Evolutionary conservation across 2,888 invertebrate species (phyloP).

Genomic region (Dicycla oo): DNA sequence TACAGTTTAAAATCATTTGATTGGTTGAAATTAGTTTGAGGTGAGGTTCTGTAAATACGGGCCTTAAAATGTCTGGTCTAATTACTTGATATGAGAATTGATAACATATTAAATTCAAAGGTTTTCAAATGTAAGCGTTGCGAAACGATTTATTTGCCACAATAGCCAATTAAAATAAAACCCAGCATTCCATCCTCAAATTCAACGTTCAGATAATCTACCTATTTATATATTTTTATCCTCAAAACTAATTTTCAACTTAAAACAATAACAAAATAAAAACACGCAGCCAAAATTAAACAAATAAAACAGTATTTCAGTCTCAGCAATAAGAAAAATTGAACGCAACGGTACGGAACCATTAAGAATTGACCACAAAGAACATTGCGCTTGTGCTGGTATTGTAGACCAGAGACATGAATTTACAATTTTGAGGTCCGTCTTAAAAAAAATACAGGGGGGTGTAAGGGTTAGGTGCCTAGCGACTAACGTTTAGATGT

Average conservation of each 20-base stretch:
- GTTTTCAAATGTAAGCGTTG: too few species aligned
- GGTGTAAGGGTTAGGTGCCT: neutral
- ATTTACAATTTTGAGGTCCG: slow-evolving; percentile 61
- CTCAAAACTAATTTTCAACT: neutral
- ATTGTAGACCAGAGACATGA: slow-evolving; percentile 58
- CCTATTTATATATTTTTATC: neutral
- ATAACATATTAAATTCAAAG: neutral
- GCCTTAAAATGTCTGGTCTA: too few species aligned
- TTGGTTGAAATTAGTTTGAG: too few species aligned
- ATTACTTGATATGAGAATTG: neutral
- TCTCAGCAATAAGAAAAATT: slow-evolving; percentile 50
- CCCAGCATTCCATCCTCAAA: neutral
- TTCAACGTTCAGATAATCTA: neutral
- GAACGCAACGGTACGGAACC: slow-evolving; percentile 41
- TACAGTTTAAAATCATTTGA: too few species aligned
- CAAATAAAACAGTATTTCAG: slow-evolving; percentile 36
- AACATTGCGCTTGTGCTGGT: slow-evolving; percentile 50
- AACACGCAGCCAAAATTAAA: slow-evolving; percentile 10
- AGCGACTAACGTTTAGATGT: slow-evolving; percentile 13
- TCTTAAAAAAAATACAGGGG: slow-evolving; percentile 46
- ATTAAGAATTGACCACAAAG: slow-evolving; percentile 54
- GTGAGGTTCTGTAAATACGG: too few species aligned
- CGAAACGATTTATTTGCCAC: neutral
- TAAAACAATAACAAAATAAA: slow-evolving; percentile 9
- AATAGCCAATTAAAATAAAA: neutral